Evolutionary conservation across 2,888 invertebrate species (phyloP).

Genomic region (Xanthorhoe designata): DNA sequence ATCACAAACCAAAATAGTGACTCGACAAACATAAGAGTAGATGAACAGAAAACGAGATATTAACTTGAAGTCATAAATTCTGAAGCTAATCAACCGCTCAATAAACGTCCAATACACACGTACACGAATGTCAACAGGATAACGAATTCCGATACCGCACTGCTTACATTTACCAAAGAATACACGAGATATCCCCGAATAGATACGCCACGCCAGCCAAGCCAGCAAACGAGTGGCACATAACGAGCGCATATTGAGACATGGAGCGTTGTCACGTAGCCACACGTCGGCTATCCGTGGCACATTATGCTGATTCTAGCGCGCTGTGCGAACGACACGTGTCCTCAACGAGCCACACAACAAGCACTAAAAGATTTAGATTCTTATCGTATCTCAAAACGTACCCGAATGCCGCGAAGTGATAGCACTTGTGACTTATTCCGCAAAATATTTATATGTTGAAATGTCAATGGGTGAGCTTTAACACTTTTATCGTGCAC

Average conservation of each 20-base stretch:
- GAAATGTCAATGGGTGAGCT: conserved; percentile 13
- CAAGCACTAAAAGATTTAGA: conserved; percentile 33
- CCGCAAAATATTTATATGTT: conserved; percentile 17
- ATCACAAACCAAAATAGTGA: background rate
- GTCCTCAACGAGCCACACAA: conserved; percentile 36
- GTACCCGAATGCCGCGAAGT: conserved; percentile 25
- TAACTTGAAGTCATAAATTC: conserved; percentile 8
- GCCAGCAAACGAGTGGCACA: conserved; percentile 40
- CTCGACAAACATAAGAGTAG: background rate
- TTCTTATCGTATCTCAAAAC: conserved; percentile 37
- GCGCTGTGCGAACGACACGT: conserved; percentile 30
- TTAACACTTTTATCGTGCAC: background rate
- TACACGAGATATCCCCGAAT: conserved; percentile 29
- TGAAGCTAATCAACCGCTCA: conserved; percentile 19
- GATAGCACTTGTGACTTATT: conserved; percentile 27
- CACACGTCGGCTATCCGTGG: conserved; percentile 61
- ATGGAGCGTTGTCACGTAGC: conserved; percentile 65
- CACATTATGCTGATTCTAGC: conserved; percentile 70
- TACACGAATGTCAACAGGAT: conserved; percentile 29
- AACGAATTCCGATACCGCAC: conserved; percentile 34
- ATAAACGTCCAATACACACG: conserved; percentile 23
- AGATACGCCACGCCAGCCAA: conserved; percentile 28
- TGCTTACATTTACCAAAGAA: conserved; percentile 36
- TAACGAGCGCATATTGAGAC: conserved; percentile 65
- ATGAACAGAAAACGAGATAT: background rate